A percentile compares a stretch with the other conserved stretches of the same genome.
Evolutionary conservation across 53 echinoderm and acorn worm genomes (phyloP).

Genomic region (Echinarachnius parma): DNA sequence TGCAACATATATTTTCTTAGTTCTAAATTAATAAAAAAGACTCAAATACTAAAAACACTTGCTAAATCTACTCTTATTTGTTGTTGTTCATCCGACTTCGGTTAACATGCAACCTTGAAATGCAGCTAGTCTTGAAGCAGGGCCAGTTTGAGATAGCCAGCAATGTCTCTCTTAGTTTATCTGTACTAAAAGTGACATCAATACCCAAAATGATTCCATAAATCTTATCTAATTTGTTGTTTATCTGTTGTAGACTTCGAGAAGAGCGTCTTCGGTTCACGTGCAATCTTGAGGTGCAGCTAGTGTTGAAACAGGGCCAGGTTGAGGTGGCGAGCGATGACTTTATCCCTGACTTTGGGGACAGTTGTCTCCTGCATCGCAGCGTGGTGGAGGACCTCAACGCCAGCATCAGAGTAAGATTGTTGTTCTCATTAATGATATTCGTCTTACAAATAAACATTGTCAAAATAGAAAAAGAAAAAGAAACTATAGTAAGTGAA

Average conservation of each 20-base stretch:
- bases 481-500: no score
- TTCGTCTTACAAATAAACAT: no score
- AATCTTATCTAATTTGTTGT: no score
- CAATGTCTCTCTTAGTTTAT: no score
- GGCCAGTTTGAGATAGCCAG: slow-evolving; percentile 98
- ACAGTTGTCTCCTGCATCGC: slow-evolving; percentile 90
- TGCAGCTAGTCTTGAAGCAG: slow-evolving; percentile 91
- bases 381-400: slow-evolving; percentile 95
- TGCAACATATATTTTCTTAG: no score
- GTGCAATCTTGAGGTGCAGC: slow-evolving; percentile 94
- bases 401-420: slow-evolving; percentile 91
- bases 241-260: slow-evolving; percentile 71
- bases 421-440: no score
- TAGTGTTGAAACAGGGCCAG: slow-evolving; percentile 91
- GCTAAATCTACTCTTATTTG: no score
- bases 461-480: no score
- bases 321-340: slow-evolving; percentile 79
- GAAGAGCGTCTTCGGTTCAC: slow-evolving; percentile 86
- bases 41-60: no score
- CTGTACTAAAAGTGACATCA: no score
- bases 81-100: slow-evolving; percentile 73
- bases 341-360: slow-evolving; percentile 67
- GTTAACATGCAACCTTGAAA: slow-evolving; percentile 94
- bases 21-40: no score
- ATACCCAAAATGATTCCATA: no score